Evolutionary conservation across 2,797 vertebrate species (phyloP).

Genomic region (Protonibea diacanthus): DNA sequence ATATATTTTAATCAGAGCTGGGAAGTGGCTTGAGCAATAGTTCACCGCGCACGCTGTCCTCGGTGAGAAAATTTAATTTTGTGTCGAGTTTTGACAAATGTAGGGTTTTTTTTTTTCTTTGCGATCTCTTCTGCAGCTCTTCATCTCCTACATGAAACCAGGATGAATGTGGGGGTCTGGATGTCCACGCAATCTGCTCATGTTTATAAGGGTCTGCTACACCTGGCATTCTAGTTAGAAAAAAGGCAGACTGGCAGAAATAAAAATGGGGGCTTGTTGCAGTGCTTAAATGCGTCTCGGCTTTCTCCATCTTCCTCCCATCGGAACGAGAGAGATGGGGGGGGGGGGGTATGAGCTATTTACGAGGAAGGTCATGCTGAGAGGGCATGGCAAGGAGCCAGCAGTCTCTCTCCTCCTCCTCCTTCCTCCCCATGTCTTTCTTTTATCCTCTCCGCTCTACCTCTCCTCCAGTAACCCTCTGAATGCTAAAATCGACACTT

Average conservation of each 20-base stretch:
- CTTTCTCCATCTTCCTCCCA: slow-evolving; percentile 68
- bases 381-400: slow-evolving; percentile 88
- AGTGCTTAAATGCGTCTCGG: slow-evolving; percentile 60
- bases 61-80: slow-evolving; percentile 3
- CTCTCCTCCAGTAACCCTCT: slow-evolving; percentile 28
- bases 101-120: neutral
- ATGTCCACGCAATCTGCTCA: slow-evolving; percentile 12
- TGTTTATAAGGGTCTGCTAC: slow-evolving; percentile 44
- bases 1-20: slow-evolving; percentile 54
- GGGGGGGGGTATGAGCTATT: slow-evolving; percentile 77
- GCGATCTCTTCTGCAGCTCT: neutral
- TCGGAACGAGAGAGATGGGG: slow-evolving; percentile 34
- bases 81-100: neutral
- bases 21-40: slow-evolving; percentile 24
- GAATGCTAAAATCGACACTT: slow-evolving; percentile 34
- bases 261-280: slow-evolving; percentile 54
- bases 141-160: slow-evolving; percentile 5
- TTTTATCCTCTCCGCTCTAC: slow-evolving; percentile 40
- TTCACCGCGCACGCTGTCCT: slow-evolving; percentile 16
- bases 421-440: slow-evolving; percentile 33
- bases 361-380: slow-evolving; percentile 89
- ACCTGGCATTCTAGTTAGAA: slow-evolving; percentile 57
- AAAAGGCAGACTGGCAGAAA: slow-evolving; percentile 56
- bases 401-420: slow-evolving; percentile 71
- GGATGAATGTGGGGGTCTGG: slow-evolving; percentile 11